phyloP scores from a whole-genome alignment of 1,140 invertebrate genomes.

The Pantala flavescens region DNA sequence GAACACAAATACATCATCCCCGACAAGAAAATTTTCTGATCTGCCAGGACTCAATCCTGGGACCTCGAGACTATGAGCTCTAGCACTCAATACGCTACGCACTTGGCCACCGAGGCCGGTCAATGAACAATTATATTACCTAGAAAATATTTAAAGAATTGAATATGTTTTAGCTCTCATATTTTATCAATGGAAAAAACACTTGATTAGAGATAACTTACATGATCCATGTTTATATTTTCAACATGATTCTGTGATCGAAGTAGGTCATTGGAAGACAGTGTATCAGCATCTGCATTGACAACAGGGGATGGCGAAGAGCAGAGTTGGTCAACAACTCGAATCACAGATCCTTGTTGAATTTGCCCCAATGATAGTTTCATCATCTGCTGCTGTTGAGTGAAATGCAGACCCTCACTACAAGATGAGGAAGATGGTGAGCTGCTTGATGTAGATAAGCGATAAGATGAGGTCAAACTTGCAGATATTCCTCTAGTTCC shows the following conservation, averaged over 20 bases:
- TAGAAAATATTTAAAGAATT: no score
- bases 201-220: background rate
- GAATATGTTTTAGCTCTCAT: no score
- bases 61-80: no score
- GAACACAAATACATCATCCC: no score
- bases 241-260: background rate
- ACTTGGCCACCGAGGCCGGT: no score
- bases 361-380: background rate
- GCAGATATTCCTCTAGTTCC: background rate
- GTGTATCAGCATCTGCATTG: background rate
- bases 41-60: no score
- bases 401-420: background rate
- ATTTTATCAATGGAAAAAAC: no score
- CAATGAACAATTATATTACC: no score
- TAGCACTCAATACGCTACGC: no score
- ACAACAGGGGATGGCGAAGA: background rate
- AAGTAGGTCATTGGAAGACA: background rate
- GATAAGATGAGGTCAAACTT: background rate
- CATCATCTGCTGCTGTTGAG: background rate
- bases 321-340: background rate
- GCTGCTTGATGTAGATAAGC: background rate
- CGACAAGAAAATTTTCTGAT: no score
- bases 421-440: background rate
- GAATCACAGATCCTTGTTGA: background rate
- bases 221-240: background rate